These are phyloP conservation scores for Abramis brama DNA, from an alignment of 2,113 vertebrate species.

Conservation along the genomic window DNA sequence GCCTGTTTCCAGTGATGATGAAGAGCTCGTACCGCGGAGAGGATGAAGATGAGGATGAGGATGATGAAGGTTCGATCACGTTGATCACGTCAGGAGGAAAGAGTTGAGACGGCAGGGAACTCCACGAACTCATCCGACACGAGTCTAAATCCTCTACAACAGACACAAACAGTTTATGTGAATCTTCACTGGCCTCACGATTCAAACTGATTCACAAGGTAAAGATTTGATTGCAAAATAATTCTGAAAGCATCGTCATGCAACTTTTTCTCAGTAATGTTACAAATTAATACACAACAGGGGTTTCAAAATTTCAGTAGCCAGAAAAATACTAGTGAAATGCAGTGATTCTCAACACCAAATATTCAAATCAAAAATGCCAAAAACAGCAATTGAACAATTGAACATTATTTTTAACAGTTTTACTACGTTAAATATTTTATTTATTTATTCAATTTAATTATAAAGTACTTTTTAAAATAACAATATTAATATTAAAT, in stretches of 20 bases:
- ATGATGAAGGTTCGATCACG: constrained; percentile 46
- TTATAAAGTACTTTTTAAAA: no score
- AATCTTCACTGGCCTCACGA: neutral
- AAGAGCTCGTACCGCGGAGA: neutral
- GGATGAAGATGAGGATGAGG: neutral
- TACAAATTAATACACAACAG: neutral
- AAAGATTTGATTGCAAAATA: neutral
- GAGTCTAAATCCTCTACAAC: constrained; percentile 66
- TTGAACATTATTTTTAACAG: no score
- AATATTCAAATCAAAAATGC: neutral
- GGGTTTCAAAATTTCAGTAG: neutral
- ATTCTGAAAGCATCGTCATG: no score
- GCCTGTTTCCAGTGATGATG: neutral
- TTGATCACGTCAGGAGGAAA: constrained; percentile 69
- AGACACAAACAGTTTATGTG: constrained; percentile 42
- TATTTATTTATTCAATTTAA: neutral
- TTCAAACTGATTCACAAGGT: neutral
- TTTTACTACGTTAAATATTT: neutral
- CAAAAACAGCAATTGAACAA: no score
- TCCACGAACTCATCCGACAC: constrained; percentile 69
- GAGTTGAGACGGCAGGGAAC: constrained; percentile 68
- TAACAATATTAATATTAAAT: neutral
- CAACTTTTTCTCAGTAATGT: no score
- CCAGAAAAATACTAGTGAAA: no score
- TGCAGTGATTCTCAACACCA: neutral